Evolutionary conservation across 1,140 invertebrate genomes (phyloP).

Genomic region (Eufriesea mexicana): DNA sequence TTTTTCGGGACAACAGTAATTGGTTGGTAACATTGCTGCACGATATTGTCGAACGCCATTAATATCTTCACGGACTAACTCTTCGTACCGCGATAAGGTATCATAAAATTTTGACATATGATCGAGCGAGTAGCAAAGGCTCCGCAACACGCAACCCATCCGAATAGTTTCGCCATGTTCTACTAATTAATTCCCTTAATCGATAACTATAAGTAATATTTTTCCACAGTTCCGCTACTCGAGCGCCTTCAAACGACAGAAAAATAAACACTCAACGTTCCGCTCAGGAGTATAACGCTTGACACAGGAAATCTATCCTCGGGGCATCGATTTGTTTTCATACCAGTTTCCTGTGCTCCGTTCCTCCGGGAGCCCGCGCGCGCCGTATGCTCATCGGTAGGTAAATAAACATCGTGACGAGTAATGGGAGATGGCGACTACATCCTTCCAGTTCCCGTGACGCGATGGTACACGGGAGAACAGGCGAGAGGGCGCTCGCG

Average conservation of each 20-base stretch:
- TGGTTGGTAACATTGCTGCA: background rate
- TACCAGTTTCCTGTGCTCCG: background rate
- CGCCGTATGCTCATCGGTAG: background rate
- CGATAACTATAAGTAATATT: background rate
- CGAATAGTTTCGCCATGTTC: background rate
- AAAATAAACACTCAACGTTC: background rate
- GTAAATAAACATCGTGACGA: constrained; percentile 21
- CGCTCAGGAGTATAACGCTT: background rate
- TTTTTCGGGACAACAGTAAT: background rate
- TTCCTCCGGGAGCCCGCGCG: background rate
- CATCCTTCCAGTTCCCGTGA: background rate
- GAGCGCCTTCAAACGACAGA: background rate
- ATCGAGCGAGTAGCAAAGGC: background rate
- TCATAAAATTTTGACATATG: background rate
- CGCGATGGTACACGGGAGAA: background rate
- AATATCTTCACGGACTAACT: background rate
- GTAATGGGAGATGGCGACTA: background rate
- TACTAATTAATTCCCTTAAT: constrained; percentile 21
- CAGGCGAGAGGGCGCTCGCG: no score
- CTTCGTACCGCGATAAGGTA: background rate
- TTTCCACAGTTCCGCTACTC: no score
- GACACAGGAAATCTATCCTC: no score
- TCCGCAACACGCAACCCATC: background rate
- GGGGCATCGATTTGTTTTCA: constrained; percentile 37
- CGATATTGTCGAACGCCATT: background rate